These are phyloP conservation scores for Cecidostiba fungosa DNA, from an alignment of 2,888 invertebrate species.

Conservation along the genomic window DNA sequence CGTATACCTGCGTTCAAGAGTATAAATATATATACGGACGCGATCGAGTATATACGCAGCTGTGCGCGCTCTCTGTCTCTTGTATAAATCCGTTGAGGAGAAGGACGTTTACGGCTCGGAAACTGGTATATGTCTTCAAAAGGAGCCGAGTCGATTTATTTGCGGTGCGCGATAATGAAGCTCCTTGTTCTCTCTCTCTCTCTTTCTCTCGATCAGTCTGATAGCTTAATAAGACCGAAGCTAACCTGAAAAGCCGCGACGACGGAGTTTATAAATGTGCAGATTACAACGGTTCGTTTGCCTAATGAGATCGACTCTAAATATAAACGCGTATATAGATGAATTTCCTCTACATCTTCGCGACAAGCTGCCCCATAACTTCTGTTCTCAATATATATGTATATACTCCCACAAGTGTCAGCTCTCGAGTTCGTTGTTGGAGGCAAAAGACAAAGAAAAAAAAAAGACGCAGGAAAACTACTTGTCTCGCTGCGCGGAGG, in stretches of 20 bases:
- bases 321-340: too few relatives aligned
- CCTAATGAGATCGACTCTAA: not conserved
- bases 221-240: conserved; percentile 50
- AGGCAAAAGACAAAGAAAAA: not conserved
- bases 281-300: not conserved
- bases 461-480: not conserved
- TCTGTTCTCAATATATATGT: not conserved
- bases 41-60: too few relatives aligned
- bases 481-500: not conserved
- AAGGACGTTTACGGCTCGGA: conserved; percentile 53
- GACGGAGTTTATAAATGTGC: not conserved
- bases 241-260: not conserved
- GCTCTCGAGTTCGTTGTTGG: not conserved
- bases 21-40: too few relatives aligned
- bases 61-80: conserved; percentile 1
- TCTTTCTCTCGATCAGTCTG: conserved; percentile 23
- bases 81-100: conserved; percentile 39
- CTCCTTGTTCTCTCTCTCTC: conserved; percentile 48
- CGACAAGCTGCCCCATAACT: too few relatives aligned
- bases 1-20: too few relatives aligned
- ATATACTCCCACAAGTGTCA: not conserved
- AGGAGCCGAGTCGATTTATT: conserved; percentile 45
- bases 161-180: conserved; percentile 54
- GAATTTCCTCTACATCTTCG: too few relatives aligned
- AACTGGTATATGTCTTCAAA: conserved; percentile 40